phyloP scores from a whole-genome alignment of 2,113 vertebrate genomes.

The Synodontis membranacea region DNA sequence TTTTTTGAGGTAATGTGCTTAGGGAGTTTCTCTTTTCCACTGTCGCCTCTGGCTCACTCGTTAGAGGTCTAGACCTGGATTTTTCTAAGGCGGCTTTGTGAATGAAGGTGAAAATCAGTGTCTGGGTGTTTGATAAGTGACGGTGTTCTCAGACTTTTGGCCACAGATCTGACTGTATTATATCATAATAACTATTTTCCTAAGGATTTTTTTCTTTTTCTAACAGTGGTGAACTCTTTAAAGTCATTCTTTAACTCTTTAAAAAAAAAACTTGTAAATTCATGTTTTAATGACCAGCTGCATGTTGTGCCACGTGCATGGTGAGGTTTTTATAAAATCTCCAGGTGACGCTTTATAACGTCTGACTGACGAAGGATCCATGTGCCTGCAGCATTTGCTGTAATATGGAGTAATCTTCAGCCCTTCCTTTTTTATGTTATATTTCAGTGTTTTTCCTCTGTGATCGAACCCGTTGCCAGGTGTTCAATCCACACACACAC shows the following conservation, averaged over 20 bases:
- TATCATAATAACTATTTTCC: background rate
- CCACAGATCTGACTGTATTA: background rate
- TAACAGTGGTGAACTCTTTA: background rate
- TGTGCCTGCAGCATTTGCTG: background rate
- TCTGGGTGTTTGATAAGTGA: background rate
- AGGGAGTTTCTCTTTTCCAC: too few species aligned
- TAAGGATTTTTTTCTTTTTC: background rate
- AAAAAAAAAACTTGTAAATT: background rate
- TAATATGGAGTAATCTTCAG: background rate
- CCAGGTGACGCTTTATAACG: background rate
- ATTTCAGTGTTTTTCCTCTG: background rate
- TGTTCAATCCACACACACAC: background rate
- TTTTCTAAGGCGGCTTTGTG: background rate
- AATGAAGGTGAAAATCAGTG: background rate
- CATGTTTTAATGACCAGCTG: conserved; percentile 16
- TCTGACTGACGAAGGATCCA: background rate
- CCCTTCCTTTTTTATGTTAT: background rate
- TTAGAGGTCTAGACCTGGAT: background rate
- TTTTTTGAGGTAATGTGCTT: background rate
- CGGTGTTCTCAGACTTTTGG: background rate
- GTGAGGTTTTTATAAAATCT: background rate
- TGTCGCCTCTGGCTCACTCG: background rate
- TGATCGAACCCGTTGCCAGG: background rate
- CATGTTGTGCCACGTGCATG: background rate
- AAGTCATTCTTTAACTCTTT: too few species aligned